phyloP scores from a whole-genome alignment of 1,140 invertebrate genomes.

The Bradynema listronoti region DNA sequence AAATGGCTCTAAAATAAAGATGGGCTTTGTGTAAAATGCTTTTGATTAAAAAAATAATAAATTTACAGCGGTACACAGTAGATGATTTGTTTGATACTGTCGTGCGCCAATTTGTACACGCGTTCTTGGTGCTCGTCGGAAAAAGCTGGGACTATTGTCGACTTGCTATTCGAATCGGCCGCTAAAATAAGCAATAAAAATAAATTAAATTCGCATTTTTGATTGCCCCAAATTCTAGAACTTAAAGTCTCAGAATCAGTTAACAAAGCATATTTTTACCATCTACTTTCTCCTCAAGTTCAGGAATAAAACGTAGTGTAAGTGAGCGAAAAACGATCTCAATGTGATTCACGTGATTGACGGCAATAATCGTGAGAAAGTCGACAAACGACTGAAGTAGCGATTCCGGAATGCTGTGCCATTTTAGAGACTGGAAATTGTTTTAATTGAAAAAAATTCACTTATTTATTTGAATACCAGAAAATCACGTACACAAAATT shows the following conservation, averaged over 20 bases:
- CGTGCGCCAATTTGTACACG: background rate
- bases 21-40: background rate
- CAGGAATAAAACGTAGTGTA: slow-evolving; percentile 15
- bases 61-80: slow-evolving; percentile 1
- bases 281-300: background rate
- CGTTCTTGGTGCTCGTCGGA: background rate
- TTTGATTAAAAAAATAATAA: too few species aligned
- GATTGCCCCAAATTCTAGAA: too few species aligned
- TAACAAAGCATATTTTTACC: too few species aligned
- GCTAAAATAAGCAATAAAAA: too few species aligned
- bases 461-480: background rate
- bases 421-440: slow-evolving; percentile 9
- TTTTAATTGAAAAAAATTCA: background rate
- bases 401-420: slow-evolving; percentile 11
- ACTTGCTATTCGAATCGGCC: too few species aligned
- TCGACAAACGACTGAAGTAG: slow-evolving; percentile 16
- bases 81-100: slow-evolving; percentile 3
- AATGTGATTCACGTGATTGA: slow-evolving; percentile 17
- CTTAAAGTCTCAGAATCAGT: too few species aligned
- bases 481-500: slow-evolving; percentile 8
- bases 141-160: background rate
- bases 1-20: slow-evolving; percentile 10
- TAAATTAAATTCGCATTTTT: too few species aligned
- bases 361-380: slow-evolving; percentile 16
- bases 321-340: slow-evolving; percentile 9